These are phyloP conservation scores for Dysdera silvatica DNA, from an alignment of 1,140 invertebrate genomes.

Conservation along the genomic window DNA sequence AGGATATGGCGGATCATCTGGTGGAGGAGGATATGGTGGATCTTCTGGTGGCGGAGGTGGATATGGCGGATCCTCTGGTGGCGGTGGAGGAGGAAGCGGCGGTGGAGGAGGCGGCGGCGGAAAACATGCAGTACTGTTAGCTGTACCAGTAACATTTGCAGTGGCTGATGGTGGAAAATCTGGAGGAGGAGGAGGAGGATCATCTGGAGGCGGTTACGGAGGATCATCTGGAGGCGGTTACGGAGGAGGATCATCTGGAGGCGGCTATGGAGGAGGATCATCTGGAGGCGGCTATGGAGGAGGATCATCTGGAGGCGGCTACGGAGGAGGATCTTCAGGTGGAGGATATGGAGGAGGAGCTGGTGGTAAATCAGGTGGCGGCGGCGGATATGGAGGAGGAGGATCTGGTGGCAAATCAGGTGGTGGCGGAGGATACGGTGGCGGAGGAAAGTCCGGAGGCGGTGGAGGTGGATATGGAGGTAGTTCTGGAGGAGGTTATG, in stretches of 20 bases:
- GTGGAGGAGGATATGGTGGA: slow-evolving; percentile 7
- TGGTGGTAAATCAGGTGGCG: slow-evolving; percentile 10
- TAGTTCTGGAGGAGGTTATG: slow-evolving; percentile 6
- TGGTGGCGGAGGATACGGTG: slow-evolving; percentile 4
- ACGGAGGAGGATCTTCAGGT: slow-evolving; percentile 2
- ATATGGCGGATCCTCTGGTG: slow-evolving; percentile 3
- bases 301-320: background rate
- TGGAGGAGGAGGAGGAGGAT: background rate
- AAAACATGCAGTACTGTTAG: slow-evolving; percentile 26
- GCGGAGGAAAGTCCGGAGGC: background rate
- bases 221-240: slow-evolving; percentile 10
- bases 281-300: background rate
- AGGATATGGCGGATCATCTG: background rate
- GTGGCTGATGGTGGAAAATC: slow-evolving; percentile 10
- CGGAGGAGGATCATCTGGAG: slow-evolving; percentile 9
- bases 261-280: slow-evolving; percentile 2
- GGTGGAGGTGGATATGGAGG: background rate
- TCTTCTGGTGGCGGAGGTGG: slow-evolving; percentile 1
- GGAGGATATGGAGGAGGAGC: slow-evolving; percentile 6
- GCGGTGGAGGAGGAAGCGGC: slow-evolving; percentile 13
- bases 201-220: slow-evolving; percentile 2
- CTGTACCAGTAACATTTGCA: slow-evolving; percentile 26
- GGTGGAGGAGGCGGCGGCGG: slow-evolving; percentile 26
- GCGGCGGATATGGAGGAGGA: background rate
- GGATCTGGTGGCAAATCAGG: background rate